Percentiles rank a stretch among this genome's conserved stretches.
These are phyloP conservation scores for Mythimna vitellina DNA, from an alignment of 2,888 invertebrate genomes.

Conservation along the genomic window DNA sequence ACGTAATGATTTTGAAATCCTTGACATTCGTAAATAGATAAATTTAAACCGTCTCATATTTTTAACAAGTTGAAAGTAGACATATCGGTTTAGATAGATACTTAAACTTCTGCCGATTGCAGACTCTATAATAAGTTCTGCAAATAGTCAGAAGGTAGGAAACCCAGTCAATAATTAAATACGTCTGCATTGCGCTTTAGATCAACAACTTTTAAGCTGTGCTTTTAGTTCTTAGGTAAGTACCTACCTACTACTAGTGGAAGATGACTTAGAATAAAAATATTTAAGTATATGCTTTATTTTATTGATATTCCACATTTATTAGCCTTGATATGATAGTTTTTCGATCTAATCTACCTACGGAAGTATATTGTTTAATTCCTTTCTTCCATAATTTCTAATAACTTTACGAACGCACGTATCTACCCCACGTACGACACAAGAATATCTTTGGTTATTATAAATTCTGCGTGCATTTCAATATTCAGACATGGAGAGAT, in stretches of 20 bases:
- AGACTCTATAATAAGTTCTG: conserved; percentile 20
- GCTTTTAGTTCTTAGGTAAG: background rate
- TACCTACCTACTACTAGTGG: no score
- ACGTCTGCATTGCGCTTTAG: conserved; percentile 34
- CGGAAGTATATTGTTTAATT: background rate
- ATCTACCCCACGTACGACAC: background rate
- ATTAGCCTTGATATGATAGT: background rate
- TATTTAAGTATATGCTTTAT: no score
- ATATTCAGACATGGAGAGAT: background rate
- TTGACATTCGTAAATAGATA: background rate
- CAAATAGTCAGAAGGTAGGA: conserved; percentile 12
- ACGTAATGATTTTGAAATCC: background rate
- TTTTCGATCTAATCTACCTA: background rate
- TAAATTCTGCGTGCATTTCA: background rate
- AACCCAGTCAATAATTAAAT: conserved; percentile 3
- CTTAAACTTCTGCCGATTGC: background rate
- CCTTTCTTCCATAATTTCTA: background rate
- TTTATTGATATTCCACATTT: no score
- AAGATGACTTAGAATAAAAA: no score
- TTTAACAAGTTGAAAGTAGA: background rate
- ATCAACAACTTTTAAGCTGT: background rate
- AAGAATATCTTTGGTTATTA: background rate
- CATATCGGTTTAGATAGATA: background rate
- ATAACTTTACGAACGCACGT: background rate
- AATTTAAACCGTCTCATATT: background rate